Evolutionary conservation across 2,113 vertebrate genomes (phyloP), one percentile per base, ranked within the genome.

Genomic region (Gymnocephalus cernua): DNA sequence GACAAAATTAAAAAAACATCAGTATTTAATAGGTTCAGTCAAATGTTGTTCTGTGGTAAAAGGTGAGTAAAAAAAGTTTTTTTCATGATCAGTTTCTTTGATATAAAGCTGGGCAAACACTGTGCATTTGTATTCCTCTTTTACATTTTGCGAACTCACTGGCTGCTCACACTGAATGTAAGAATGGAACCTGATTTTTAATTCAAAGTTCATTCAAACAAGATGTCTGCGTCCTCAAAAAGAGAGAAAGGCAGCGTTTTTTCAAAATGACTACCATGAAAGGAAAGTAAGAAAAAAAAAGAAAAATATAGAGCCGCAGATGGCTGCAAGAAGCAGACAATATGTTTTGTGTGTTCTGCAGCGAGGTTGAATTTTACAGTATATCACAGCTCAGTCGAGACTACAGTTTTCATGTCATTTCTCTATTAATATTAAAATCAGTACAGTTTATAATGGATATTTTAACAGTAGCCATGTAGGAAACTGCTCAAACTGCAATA

Each of bases 1-100:
- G 41, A 58, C 0, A 80, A 87, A 81, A 80, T 87, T 70, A n/a
- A 57, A 76, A 56, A 76, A 85, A 73, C n/a, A 71, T 25, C 70
- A 84, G 57, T 65, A 85, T 79, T 89, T 88, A 18, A 87, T 63
- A 18, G 77, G 50, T 63, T 51, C 74, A 88, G 69, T 61, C 57
- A 65, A 13, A 19, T 12, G 44, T 64, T 25, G 23, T 12, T 57
- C 13, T 80, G 51, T 21, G 25, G 53, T 54, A 25, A 77, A 38
- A 72, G 59, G 27, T 29, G 47, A 73, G 45, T 56, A 21, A 48
- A 80, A 80, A 63, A 41, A 38, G 9, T 0, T n/a, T 41, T 38
- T 23, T 23, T 7, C 10, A 29, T 57, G 7, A 51, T 44, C 19
- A 2, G 27, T 59, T 51, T 27, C 4, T 23, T 48, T 54, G 18